Evolutionary conservation across 2,888 invertebrate genomes (phyloP), one percentile per base, ranked within the genome.

Genomic region (Trilocha varians): DNA sequence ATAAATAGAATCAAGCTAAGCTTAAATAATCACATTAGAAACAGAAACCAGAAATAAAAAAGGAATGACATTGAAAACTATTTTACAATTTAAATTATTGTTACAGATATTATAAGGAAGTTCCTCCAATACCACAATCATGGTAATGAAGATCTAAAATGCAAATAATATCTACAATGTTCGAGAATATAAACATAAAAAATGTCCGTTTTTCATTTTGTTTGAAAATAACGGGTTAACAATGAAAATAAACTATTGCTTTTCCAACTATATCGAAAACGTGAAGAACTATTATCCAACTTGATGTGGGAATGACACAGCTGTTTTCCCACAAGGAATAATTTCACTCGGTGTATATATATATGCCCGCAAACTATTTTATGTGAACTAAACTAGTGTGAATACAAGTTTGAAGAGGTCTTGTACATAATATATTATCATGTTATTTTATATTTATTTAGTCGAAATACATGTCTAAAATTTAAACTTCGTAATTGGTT

Each of bases 71-170:
- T n/a, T n/a, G n/a, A n/a, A n/a, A n/a, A n/a, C n/a, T n/a, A n/a
- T n/a, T n/a, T n/a, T n/a, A n/a, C n/a, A n/a, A n/a, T n/a, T n/a
- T n/a, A n/a, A n/a, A n/a, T n/a, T n/a, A n/a, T n/a, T 38, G 50
- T 71, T 66, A 41, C 67, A 84, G 84, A 53, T 83, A 79, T 53
- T 84, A 83, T 54, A 84, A 83, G 53, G 80, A 83, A 67, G 80
- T 84, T 2, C 83, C 83, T 13, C 80, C 83, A 5, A 82, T 84
- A 17, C 83, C 82, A 11, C 80, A 70, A 40, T 56, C 71, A 6
- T 78, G 77, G 73, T 74, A 55, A 57, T 38, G 18, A 25, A 25
- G 25, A 41, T 32, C 3, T 25, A 25, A 25, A 25, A 25, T 5
- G 1, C 3, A 25, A 25, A 25, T 9, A 25, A 25, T 5, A 25